Evolutionary conservation across 2,797 vertebrate genomes (phyloP).

Genomic region (Serranus cabrilla): DNA sequence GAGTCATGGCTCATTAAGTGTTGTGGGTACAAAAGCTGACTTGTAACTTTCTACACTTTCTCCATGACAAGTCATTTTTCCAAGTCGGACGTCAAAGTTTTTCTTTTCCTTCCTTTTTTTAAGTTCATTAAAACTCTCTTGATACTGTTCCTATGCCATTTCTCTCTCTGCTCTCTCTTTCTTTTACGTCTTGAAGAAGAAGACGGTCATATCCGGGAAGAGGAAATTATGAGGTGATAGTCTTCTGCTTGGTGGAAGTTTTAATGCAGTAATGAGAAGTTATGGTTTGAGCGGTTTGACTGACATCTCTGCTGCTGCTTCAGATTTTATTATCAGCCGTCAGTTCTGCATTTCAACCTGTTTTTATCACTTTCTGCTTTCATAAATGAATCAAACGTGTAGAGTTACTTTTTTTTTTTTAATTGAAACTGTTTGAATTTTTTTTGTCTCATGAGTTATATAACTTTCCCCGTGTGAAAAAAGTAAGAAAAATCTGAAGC

Average conservation of each 20-base stretch:
- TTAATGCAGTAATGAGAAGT: conserved; percentile 41
- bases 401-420: not conserved
- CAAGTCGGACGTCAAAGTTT: conserved; percentile 28
- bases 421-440: conserved; percentile 4
- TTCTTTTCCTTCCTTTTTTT: conserved; percentile 1
- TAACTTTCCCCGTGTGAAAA: conserved; percentile 22
- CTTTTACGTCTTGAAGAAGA: conserved; percentile 31
- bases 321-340: conserved; percentile 47
- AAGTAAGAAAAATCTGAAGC: conserved; percentile 12
- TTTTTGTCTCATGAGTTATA: conserved; percentile 9
- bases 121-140: conserved; percentile 40
- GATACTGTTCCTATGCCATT: conserved; percentile 45
- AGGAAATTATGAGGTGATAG: conserved; percentile 49
- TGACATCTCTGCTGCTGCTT: conserved; percentile 50
- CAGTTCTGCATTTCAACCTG: conserved; percentile 11
- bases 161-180: conserved; percentile 45
- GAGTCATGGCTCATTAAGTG: conserved; percentile 6
- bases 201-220: conserved; percentile 51
- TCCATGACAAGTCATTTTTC: conserved; percentile 25
- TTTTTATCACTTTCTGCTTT: conserved; percentile 26
- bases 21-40: conserved; percentile 18
- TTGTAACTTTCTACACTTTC: conserved; percentile 25
- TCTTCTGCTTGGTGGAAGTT: conserved; percentile 38
- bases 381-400: conserved; percentile 28
- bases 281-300: conserved; percentile 44